Base-by-base conservation (phyloP, 2,797 vertebrate genomes). In the Peromyscus melanophrys region DNA sequence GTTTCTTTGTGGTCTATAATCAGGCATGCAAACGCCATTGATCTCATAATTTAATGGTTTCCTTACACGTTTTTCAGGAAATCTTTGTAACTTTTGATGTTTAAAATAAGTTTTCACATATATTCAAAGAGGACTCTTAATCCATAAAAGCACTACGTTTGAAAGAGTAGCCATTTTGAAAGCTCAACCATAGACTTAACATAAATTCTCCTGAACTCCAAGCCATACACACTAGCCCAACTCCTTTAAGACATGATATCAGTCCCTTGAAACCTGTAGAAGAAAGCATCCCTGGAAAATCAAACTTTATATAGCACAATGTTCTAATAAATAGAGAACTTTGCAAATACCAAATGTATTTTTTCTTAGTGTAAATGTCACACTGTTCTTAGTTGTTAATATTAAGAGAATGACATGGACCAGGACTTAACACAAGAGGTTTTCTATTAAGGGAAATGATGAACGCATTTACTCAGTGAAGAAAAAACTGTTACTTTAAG, bases 141-240 rank as follows among this genome's bases (percentile, higher is more conserved):
- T 43, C 31, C 40, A 43, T 40, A 81, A 52, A 94, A 77, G 46
- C 61, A 61, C 49, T 84, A 52, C 59, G 63, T 63, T 92, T 89
- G 82, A 96, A 92, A 86, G 43, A 97, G 17, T 21, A 94, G 91
- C 75, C 89, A 81, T 92, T 87, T 76, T 95, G 52, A 92, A 75
- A 93, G 57, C 57, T 63, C 40, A 92, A 49, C 63, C 75, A 55
- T 4, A n/a, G 1, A 57, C 40, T 81, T 78, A 71, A 78, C 23
- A 88, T 59, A 94, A 91, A 49, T 71, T 91, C 61, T 77, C 77
- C 73, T 93, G 40, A 92, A 77, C 40, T 92, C 13, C 43, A 1
- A 94, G 71, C 34, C 8, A 37, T 40, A 49, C 4, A 10, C 4
- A 31, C 69, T n/a, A 69, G 10, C 14, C 29, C 34, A 49, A 31